A percentile compares a stretch with the other conserved stretches of the same genome.
Evolutionary conservation across 1,140 invertebrate genomes (phyloP).

Genomic region (Wiebesia pumilae): DNA sequence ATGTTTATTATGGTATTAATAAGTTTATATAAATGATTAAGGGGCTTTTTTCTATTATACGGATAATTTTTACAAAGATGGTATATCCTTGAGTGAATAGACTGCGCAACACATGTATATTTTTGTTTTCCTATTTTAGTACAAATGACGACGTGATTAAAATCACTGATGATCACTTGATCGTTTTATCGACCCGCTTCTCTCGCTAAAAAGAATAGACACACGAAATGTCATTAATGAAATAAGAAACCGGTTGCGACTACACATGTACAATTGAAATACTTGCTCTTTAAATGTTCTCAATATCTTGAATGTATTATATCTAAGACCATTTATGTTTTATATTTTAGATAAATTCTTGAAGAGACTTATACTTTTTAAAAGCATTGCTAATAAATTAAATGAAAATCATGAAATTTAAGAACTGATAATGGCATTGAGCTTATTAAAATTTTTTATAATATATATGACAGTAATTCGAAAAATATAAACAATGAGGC

Average conservation of each 20-base stretch:
- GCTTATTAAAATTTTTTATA: background rate
- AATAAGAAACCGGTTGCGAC: background rate
- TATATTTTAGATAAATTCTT: background rate
- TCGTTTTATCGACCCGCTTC: slow-evolving; percentile 22
- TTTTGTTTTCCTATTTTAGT: slow-evolving; percentile 18
- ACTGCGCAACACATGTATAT: background rate
- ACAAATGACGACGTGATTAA: slow-evolving; percentile 12
- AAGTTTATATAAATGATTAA: too few relatives aligned
- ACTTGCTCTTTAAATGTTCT: background rate
- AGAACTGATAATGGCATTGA: background rate
- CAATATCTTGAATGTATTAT: background rate
- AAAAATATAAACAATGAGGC: too few relatives aligned
- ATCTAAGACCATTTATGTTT: background rate
- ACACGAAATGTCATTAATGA: background rate
- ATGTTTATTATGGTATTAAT: background rate
- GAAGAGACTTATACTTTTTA: background rate
- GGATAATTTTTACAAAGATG: background rate
- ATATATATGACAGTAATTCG: too few relatives aligned
- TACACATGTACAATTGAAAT: background rate
- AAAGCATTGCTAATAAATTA: background rate
- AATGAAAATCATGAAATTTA: background rate
- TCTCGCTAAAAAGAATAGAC: slow-evolving; percentile 1
- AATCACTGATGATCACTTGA: slow-evolving; percentile 10
- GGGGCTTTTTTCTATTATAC: background rate
- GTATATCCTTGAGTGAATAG: background rate